phyloP scores from a whole-genome alignment of 2,888 invertebrate genomes.

The Rotaria socialis region DNA sequence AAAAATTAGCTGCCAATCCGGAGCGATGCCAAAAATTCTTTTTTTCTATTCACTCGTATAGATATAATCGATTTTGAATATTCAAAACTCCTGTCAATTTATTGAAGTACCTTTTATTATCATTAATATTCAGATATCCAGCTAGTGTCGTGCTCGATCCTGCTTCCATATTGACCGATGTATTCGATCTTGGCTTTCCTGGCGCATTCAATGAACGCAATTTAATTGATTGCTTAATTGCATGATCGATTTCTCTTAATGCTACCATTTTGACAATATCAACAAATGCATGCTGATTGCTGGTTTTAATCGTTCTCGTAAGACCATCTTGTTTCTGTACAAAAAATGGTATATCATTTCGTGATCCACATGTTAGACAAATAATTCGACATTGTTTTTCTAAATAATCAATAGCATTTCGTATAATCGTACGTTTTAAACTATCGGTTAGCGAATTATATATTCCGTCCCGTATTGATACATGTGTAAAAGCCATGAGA shows the following conservation, averaged over 20 bases:
- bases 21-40: too few relatives aligned
- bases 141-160: not conserved
- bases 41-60: too few relatives aligned
- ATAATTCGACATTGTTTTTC: slow-evolving; percentile 5
- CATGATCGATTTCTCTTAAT: slow-evolving; percentile 3
- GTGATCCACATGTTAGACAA: not conserved
- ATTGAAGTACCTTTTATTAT: not conserved
- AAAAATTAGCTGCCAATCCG: too few relatives aligned
- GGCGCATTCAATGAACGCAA: not conserved
- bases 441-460: slow-evolving; percentile 21
- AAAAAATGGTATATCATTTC: slow-evolving; percentile 3
- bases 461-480: slow-evolving; percentile 3
- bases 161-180: not conserved
- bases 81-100: too few relatives aligned
- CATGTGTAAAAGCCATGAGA: slow-evolving; percentile 5
- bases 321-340: not conserved
- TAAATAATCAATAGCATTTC: not conserved
- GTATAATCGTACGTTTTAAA: not conserved
- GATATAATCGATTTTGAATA: too few relatives aligned
- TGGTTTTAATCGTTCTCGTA: not conserved
- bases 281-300: not conserved
- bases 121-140: not conserved
- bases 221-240: not conserved
- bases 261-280: slow-evolving; percentile 7
- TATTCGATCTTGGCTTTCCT: not conserved